Base-by-base conservation (phyloP, 2,888 invertebrate species). In the Apamea epomidion region DNA sequence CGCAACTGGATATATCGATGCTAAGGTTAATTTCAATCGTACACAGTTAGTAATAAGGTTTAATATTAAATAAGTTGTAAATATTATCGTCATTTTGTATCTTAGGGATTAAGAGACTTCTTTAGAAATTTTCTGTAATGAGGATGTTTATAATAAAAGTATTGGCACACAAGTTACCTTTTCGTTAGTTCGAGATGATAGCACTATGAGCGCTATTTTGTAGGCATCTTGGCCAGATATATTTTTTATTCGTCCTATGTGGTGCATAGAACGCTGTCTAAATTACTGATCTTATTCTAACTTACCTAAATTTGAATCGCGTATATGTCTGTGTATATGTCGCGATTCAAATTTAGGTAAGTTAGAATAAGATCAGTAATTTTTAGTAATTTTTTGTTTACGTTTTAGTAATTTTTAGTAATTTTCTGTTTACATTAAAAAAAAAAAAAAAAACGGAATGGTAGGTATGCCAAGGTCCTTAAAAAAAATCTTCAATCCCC, bases 21-120 rank as follows among this genome's bases (percentile, higher is more conserved):
- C 25, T 64, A 54, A 37, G 6, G 48, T 48, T 29, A 68, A 21
- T 81, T 25, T 67, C 4, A 48, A 48, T 74, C 16, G 29, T 81
- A 81, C 2, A 8, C 0, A 3, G 42, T 37, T 37, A 74, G n/a
- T 37, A 8, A 37, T 73, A 73, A 65, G 72, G 29, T 58, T 29
- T 42, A 69, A 69, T 32, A 37, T 42, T 45, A 16, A 45, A 32
- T 45, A 32, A 54, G 37, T 18, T 65, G 64, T 67, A 58, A 42
- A 29, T 60, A 62, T 58, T 1, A 62, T 74, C 25, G 6, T 60
- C n/a, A 32, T 58, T 18, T 32, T 18, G 32, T 32, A 37, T 37
- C 8, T 14, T 67, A 37, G 14, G 7, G 14, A 67, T 25, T 37
- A 14, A 14, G 18, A 37, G 37, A 37, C 25, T 32, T 29, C 29